Conservation (phyloP, 1,140 invertebrate genomes). For the Platyscapa corneri region DNA sequence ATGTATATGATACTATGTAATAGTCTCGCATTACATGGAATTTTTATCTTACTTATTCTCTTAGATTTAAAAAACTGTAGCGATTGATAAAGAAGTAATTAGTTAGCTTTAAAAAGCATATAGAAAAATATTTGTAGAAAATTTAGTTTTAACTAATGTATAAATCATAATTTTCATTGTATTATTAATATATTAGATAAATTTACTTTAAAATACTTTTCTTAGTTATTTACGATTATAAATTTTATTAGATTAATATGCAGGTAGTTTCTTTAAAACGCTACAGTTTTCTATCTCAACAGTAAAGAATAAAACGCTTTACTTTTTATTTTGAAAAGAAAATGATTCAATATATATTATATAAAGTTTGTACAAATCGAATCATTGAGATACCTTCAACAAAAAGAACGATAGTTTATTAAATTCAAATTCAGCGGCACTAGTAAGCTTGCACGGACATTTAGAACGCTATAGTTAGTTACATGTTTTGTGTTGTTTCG, state of each 20-base stretch:
- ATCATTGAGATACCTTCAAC: slow-evolving; percentile 37
- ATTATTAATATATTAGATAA: neutral
- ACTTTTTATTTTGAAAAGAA: slow-evolving; percentile 31
- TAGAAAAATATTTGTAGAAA: slow-evolving; percentile 30
- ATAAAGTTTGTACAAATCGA: slow-evolving; percentile 52
- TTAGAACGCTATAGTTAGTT: slow-evolving; percentile 61
- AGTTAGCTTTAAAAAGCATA: neutral
- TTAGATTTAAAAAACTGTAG: slow-evolving; percentile 17
- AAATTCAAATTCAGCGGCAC: slow-evolving; percentile 66
- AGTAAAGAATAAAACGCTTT: neutral
- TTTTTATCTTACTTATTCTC: neutral
- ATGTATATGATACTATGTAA: slow-evolving; percentile 43
- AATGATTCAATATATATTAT: slow-evolving; percentile 36
- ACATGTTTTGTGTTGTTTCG: slow-evolving; percentile 47
- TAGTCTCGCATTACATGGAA: slow-evolving; percentile 44
- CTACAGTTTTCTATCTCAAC: slow-evolving; percentile 13
- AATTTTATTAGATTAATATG: neutral
- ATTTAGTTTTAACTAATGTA: neutral
- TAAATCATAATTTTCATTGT: neutral
- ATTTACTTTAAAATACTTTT: neutral
- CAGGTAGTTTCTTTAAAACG: neutral
- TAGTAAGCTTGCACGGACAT: slow-evolving; percentile 74
- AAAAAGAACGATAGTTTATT: slow-evolving; percentile 34
- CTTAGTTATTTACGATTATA: neutral
- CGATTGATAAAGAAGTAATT: slow-evolving; percentile 14